Percentiles rank a stretch among this genome's conserved stretches.
phyloP scores from a whole-genome alignment of 2,113 vertebrate species.

The Sinocyclocheilus maitianheensis region DNA sequence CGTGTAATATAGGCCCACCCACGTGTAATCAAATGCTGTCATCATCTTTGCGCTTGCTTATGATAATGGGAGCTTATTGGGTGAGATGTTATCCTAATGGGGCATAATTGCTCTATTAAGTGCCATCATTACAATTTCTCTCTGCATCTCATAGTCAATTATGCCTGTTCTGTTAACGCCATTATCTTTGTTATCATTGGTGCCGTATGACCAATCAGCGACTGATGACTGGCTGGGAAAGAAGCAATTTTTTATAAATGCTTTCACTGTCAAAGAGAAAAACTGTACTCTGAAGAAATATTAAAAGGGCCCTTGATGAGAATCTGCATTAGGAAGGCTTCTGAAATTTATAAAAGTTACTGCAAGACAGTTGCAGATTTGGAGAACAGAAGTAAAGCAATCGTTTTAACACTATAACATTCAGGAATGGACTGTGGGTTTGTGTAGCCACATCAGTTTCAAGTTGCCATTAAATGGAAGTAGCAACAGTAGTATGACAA shows the following conservation, averaged over 20 bases:
- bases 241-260: slow-evolving; percentile 3
- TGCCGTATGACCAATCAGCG: slow-evolving; percentile 2
- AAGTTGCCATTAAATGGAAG: too few species aligned
- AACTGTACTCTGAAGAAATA: slow-evolving; percentile 2
- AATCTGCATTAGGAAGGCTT: not conserved
- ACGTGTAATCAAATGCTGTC: slow-evolving; percentile 38
- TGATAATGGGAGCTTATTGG: slow-evolving; percentile 51
- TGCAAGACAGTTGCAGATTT: not conserved
- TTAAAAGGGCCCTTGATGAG: not conserved
- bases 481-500: too few species aligned
- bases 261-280: not conserved
- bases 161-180: slow-evolving; percentile 44
- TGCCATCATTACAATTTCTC: slow-evolving; percentile 48
- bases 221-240: not conserved
- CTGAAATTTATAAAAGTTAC: not conserved
- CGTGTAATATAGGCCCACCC: slow-evolving; percentile 32
- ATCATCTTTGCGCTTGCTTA: slow-evolving; percentile 3
- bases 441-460: too few species aligned
- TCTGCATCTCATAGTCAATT: slow-evolving; percentile 49
- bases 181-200: slow-evolving; percentile 18
- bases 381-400: not conserved
- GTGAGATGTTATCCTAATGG: slow-evolving; percentile 47
- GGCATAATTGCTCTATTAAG: slow-evolving; percentile 60
- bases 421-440: too few species aligned
- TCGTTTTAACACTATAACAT: not conserved